A percentile compares a stretch with the other conserved stretches of the same genome.
Evolutionary conservation across 2,888 invertebrate genomes (phyloP).

Genomic region (Antheraea assamensis): DNA sequence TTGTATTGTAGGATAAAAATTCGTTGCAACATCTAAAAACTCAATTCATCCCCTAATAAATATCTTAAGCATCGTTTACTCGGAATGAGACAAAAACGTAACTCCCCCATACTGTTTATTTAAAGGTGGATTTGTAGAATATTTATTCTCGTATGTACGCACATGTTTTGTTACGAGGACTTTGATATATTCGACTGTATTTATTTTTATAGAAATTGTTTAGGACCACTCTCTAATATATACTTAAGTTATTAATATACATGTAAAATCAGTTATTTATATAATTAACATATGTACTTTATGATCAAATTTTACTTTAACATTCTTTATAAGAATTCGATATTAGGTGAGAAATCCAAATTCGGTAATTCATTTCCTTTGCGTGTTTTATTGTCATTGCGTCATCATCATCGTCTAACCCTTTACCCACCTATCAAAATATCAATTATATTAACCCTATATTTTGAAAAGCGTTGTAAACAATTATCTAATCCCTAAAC

Average conservation of each 20-base stretch:
- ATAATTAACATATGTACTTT: neutral
- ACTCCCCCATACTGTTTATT: conserved; percentile 77
- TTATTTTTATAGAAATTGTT: conserved; percentile 20
- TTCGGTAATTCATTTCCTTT: neutral
- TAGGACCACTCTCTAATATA: conserved; percentile 3
- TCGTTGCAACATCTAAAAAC: conserved; percentile 67
- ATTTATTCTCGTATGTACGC: conserved; percentile 70
- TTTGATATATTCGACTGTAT: conserved; percentile 23
- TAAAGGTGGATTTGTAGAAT: conserved; percentile 79
- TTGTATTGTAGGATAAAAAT: conserved; percentile 42
- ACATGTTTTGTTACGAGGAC: conserved; percentile 41
- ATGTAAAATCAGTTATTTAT: neutral
- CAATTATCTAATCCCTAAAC: no score
- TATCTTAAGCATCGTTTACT: conserved; percentile 80
- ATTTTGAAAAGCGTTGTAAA: no score
- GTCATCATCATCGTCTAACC: no score
- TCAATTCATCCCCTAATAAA: conserved; percentile 78
- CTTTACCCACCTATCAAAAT: no score
- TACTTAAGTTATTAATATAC: neutral
- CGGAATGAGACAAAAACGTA: conserved; percentile 76
- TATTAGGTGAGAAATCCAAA: neutral
- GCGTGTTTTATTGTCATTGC: no score
- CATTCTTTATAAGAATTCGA: neutral
- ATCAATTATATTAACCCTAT: no score
- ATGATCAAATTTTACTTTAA: neutral